Conservation (phyloP, 2,797 vertebrate genomes). For the Enteromius mattozi region DNA sequence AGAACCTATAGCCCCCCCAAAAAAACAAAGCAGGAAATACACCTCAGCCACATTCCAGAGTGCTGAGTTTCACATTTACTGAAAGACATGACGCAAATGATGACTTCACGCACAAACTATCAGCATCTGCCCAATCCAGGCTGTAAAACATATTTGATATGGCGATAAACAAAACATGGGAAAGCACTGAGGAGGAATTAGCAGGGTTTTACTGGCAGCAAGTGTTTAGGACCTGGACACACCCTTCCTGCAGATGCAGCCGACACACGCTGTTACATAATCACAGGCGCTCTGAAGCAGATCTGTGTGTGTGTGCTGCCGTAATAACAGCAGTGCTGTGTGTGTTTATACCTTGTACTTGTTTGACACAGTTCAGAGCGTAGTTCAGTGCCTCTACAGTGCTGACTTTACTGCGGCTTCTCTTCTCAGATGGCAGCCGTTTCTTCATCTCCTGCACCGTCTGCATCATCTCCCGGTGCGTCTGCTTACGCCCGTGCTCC, state of each 20-base stretch:
- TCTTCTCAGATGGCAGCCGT: conserved; percentile 88
- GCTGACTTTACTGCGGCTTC: conserved; percentile 84
- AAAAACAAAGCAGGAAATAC: background rate
- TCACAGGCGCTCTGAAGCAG: conserved; percentile 10
- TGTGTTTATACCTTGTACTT: conserved; percentile 83
- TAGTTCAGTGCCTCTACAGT: conserved; percentile 88
- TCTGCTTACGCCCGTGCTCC: conserved; percentile 75
- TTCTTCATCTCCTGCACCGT: conserved; percentile 92
- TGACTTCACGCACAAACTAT: background rate
- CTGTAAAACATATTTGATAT: background rate
- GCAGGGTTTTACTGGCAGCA: background rate
- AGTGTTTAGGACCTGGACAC: background rate
- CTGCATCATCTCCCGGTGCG: conserved; percentile 85
- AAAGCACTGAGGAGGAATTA: background rate
- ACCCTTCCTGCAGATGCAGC: background rate
- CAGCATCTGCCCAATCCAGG: background rate
- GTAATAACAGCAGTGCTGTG: background rate
- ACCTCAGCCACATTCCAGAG: background rate
- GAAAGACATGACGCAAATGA: background rate
- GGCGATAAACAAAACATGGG: background rate
- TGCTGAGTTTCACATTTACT: background rate
- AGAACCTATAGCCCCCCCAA: background rate
- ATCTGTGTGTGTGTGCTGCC: background rate
- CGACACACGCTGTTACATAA: conserved; percentile 40
- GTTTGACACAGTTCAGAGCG: conserved; percentile 89